Percentiles rank a stretch among this genome's conserved stretches.
These are phyloP conservation scores for Ptiloglossa arizonensis DNA, from an alignment of 1,140 invertebrate genomes.

Conservation along the genomic window DNA sequence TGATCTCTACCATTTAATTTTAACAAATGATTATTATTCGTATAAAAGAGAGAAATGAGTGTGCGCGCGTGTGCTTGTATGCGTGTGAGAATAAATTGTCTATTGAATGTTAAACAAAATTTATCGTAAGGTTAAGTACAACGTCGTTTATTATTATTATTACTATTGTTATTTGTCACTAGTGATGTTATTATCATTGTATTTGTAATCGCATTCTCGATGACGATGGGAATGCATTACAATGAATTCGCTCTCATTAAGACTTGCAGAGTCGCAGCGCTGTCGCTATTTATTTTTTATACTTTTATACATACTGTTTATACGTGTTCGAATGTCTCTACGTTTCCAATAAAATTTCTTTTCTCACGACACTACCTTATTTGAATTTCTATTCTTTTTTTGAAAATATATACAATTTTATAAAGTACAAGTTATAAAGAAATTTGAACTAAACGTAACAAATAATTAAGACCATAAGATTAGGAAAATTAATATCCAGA, in stretches of 20 bases:
- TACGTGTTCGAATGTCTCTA: constrained; percentile 36
- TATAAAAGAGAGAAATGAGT: background rate
- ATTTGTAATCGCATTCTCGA: constrained; percentile 20
- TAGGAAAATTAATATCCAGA: too few species aligned
- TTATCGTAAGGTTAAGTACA: constrained; percentile 38
- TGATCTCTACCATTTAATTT: constrained; percentile 29
- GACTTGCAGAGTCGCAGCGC: constrained; percentile 42
- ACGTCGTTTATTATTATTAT: constrained; percentile 57
- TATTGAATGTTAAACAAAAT: constrained; percentile 31
- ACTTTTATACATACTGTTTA: constrained; percentile 70
- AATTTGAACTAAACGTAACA: too few species aligned
- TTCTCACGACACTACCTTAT: constrained; percentile 16
- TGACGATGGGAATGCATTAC: constrained; percentile 8
- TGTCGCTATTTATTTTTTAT: constrained; percentile 72
- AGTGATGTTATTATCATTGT: constrained; percentile 14
- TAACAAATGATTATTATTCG: constrained; percentile 17
- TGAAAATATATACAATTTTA: too few species aligned
- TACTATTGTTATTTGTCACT: constrained; percentile 17
- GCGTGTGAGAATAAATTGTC: background rate
- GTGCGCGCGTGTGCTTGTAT: too few species aligned
- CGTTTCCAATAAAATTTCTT: constrained; percentile 61
- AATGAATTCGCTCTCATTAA: constrained; percentile 45
- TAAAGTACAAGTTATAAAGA: too few species aligned
- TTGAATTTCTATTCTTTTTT: background rate
- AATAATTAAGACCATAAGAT: too few species aligned